Conservation (phyloP, 2,888 invertebrate species). For the Megamerina dolium region DNA sequence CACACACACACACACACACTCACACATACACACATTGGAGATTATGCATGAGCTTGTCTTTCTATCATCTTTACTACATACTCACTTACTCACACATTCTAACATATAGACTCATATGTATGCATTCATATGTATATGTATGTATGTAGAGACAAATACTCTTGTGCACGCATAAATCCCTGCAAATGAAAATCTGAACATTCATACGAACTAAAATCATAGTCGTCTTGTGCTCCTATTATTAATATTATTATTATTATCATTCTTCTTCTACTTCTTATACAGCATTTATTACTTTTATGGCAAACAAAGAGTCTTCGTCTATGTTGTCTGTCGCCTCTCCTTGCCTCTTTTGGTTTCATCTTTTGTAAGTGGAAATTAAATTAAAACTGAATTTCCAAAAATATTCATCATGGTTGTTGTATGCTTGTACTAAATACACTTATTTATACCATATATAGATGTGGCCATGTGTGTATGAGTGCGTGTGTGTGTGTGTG, state of each 20-base stretch:
- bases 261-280: no score
- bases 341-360: neutral
- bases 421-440: constrained; percentile 2
- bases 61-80: no score
- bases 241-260: no score
- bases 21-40: constrained; percentile 1
- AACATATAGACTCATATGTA: neutral
- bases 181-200: constrained; percentile 8
- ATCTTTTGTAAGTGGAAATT: constrained; percentile 5
- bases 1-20: neutral
- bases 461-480: neutral
- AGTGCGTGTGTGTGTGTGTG: neutral
- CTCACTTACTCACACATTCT: no score
- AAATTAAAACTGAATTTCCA: constrained; percentile 10
- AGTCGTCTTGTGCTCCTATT: no score
- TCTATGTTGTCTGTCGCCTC: neutral
- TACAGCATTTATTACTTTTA: no score
- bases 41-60: constrained; percentile 9
- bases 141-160: neutral
- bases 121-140: no score
- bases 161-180: constrained; percentile 7
- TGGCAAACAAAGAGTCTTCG: neutral
- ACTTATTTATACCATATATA: no score
- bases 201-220: no score
- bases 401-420: neutral